Evolutionary conservation across 2,797 vertebrate genomes (phyloP), one percentile per base, ranked within the genome.

Genomic region (Morus bassanus): DNA sequence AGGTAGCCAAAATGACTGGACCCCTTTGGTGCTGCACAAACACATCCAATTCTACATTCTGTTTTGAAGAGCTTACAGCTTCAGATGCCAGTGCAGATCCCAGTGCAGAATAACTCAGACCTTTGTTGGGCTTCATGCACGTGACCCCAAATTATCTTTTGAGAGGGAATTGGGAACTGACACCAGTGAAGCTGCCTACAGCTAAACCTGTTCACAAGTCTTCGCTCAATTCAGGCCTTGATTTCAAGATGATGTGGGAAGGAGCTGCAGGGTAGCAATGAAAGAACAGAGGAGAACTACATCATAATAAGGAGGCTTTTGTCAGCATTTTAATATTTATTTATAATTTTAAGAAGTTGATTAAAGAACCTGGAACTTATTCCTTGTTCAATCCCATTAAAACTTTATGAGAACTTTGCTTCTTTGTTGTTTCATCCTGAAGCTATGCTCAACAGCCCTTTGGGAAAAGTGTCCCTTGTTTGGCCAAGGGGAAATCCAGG

Each of bases 381-480:
- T 88, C 11, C 16, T 63, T 4, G 5, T 85, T 65, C 24, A 82
- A n/a, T 3, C 8, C 25, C 43, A 8, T 25, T 64, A 72, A 53
- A 85, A 39, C 15, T 6, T 3, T 15, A 13, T 16, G 60, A 64
- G 30, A 83, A 23, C 17, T 72, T 72, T 12, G n/a, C 15, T 64
- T 2, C 33, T 88, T 64, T 17, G 25, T 16, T 68, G 11, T 41
- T 57, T 57, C 31, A 43, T 33, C 27, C 27, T 46, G 0, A 1
- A 39, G 17, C 25, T 30, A 25, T 5, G 8, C 12, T 57, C 57
- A 24, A 1, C 0, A 1, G 8, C 46, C 14, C 4, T 35, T 9
- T 11, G 63, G 57, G 72, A 74, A 41, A 69, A 28, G 9, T 0
- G 1, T 23, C 39, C 78, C 60, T 46, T 5, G 10, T 67, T 43